Base-by-base conservation (phyloP, 2,113 vertebrate species). In the Nothoprocta perdicaria region DNA sequence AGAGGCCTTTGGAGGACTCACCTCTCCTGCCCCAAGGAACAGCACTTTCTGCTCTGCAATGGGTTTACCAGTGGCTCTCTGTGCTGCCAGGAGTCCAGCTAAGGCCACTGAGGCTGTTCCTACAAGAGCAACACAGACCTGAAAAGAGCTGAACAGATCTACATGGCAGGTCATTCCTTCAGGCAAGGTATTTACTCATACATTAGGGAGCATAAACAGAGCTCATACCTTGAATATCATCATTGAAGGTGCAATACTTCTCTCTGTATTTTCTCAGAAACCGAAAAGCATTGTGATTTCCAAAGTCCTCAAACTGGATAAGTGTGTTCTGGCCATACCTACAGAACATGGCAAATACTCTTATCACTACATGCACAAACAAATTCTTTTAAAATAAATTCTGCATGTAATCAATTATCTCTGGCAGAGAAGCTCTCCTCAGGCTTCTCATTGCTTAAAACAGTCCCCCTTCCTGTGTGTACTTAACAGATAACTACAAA, bases 281-380 rank as follows among this genome's bases (percentile, higher is more conserved):
- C 12, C 99, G 98, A 94, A 99, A 99, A 8, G 99, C 99, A 1
- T 99, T 99, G 97, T 99, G 99, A 97, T 99, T 99, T 38, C 99
- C 99, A 81, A 99, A 99, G 96, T 99, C 99, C 85, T 99, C 99
- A 94, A 99, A 99, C 43, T 99, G 99, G 95, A 99, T 99, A 26
- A 99, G 98, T 0, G 98, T 99, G 95, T 98, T 98, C 96, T 98
- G 99, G 52, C 99, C 99, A 0, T 99, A 98, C 92, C 98, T 98
- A 61, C 5, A 72, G 62, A 80, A 58, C 14, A 88, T 0, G 18
- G 41, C 17, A 84, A 84, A 69, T 2, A 26, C 4, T 79, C 8
- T 50, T 62, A 13, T 48, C 78, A 63, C 27, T 8, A 58, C 14
- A 12, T 15, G 9, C 22, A 17, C 3, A 7, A 41, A 46, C 40